A percentile compares a stretch with the other conserved stretches of the same genome.
Conservation (phyloP, 2,113 vertebrate species). For the Halichoeres trimaculatus region DNA sequence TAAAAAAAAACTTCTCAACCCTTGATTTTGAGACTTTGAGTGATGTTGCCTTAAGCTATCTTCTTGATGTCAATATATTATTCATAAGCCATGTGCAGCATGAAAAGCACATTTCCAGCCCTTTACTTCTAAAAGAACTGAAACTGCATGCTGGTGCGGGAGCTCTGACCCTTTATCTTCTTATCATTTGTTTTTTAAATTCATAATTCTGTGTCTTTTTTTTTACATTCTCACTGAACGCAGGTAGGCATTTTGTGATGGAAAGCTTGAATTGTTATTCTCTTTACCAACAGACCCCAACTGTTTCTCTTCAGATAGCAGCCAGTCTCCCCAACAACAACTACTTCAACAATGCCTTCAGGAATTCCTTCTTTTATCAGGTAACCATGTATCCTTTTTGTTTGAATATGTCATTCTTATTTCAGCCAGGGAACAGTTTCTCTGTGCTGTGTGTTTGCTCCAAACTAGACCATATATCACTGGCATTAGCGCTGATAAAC, state of each 20-base stretch:
- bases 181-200: background rate
- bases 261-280: background rate
- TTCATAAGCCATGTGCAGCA: background rate
- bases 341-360: constrained; percentile 84
- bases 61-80: background rate
- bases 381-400: constrained; percentile 63
- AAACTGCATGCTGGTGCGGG: background rate
- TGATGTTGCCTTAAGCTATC: background rate
- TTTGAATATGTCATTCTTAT: background rate
- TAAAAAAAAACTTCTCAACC: too few relatives aligned
- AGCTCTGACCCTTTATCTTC: constrained; percentile 3
- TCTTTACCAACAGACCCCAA: constrained; percentile 81
- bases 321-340: constrained; percentile 83
- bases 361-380: constrained; percentile 90
- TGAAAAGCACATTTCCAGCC: background rate
- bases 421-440: background rate
- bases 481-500: background rate
- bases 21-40: background rate
- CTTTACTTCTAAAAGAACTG: background rate
- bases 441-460: background rate
- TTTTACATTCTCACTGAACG: background rate
- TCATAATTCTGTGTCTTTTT: background rate
- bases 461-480: background rate
- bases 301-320: constrained; percentile 84
- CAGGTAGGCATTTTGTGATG: background rate